Evolutionary conservation across 2,113 vertebrate genomes (phyloP), one percentile per base, ranked within the genome.

Genomic region (Isichthys henryi): DNA sequence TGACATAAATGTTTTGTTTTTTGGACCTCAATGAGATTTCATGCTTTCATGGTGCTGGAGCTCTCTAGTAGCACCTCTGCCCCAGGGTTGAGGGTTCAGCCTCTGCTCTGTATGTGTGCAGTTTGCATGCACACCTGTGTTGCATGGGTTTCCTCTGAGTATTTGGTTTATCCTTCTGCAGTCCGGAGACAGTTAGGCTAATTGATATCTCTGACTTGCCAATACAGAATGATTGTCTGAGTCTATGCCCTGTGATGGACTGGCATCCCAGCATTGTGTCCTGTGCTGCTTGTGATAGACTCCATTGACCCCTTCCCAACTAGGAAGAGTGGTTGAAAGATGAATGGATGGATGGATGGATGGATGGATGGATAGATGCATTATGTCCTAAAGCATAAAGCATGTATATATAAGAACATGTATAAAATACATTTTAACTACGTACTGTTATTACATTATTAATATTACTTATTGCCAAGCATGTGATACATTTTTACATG

Each of bases 351-450:
- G 53, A 58, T 58, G 53, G 52, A 56, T 56, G 53, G 53, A 58
- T 58, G 53, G 52, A 56, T 56, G 52, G 52, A 56, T 52, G 52
- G 52, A 53, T 53, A 9, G 48, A 49, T 49, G 52, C 15, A 53
- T 58, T 58, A 58, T 58, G 6, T 58, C 19, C 53, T 23, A 23
- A 23, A 21, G 21, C 21, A 58, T 58, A 13, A 31, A 77, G 3
- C 35, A 31, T 77, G 10, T 66, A 66, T 66, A 92, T 93, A 92
- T 90, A 90, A 92, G 91, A 90, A 90, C 80, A 90, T 91, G 88
- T 89, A 90, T 88, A 91, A 91, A 92, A 90, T 91, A 90, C 92
- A 88, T 88, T 91, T 94, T 93, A 90, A 93, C 93, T 91, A 92
- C 91, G 90, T 92, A 92, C 70, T 91, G 80, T 93, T 93, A 92